Base-by-base conservation (phyloP, 2,113 vertebrate genomes). In the Ardeotis arabs region DNA sequence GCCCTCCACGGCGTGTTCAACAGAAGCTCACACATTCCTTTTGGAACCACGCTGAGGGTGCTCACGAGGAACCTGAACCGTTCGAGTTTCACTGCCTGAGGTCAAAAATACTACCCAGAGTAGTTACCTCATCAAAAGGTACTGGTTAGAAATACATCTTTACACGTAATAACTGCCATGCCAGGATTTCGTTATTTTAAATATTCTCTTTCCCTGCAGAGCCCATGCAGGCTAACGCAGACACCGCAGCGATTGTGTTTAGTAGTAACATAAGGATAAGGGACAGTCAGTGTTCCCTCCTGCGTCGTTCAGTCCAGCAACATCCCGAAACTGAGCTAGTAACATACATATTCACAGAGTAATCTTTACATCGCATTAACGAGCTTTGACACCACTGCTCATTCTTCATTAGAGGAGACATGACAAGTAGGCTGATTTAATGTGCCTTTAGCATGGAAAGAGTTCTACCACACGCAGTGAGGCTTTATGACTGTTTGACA, bases 1-100 rank as follows among this genome's bases (percentile, higher is more conserved):
- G 1, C n/a, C 53, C 23, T 70, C 27, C 3, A 0, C 2, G 1
- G 19, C 28, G 1, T 20, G 27, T 16, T 41, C 3, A 18, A 16
- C 25, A 72, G 45, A 39, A 84, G 68, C 7, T 13, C 20, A 44
- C 13, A 5, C 10, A 4, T 25, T 52, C 16, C 55, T 56, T 23
- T 18, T 12, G 33, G 60, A 60, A 84, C n/a, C 2, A 0, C n/a
- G 66, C 60, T 33, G 55, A 23, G 37, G 24, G 11, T 33, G 55
- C 66, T 74, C 49, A 9, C 2, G 2, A 52, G 5, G 5, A 27
- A 75, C 41, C 77, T 16, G 16, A 29, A 50, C 12, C 5, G 1
- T 31, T 15, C 14, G 6, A 39, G 31, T 52, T 66, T 44, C 41
- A 41, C 37, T 78, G 75, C 86, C 83, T 17, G 35, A 24, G 33